Base-by-base conservation (phyloP, 1,140 invertebrate genomes). In the Rhopalosiphum maidis region DNA sequence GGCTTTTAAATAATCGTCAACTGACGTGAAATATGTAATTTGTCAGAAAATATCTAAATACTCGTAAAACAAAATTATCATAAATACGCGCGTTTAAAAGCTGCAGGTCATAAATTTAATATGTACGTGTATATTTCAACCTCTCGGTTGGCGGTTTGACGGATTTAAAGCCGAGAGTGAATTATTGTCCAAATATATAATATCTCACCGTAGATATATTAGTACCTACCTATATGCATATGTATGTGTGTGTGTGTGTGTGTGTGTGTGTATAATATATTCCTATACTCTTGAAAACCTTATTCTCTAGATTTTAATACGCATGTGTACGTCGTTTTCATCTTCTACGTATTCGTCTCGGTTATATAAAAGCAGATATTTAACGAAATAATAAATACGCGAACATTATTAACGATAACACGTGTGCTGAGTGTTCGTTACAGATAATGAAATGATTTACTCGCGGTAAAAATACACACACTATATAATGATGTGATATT, bases 61-160 rank as follows among this genome's bases (percentile, higher is more conserved):
- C 87, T 89, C 87, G 87, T 89, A 89, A 87, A 89, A 89, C 87
- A 89, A 89, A 89, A 89, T 89, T 89, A 89, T 89, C 48, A 54
- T 54, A 46, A 43, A 85, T 43, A 41, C 83, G 41, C 41, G 25
- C 86, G 86, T 46, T 88, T 48, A 48, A 88, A 88, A 48, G 86
- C 86, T 30, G 86, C 86, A 30, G 46, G 43, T 51, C 18, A 54
- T 89, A 54, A 21, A 54, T 88, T 48, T 48, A 89, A 37, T 51
- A 37, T 11, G n/a, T 54, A 89, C n/a, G n/a, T 35, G 23, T 88
- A 51, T 89, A 88, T 89, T 89, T 54, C 30, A 35, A 89, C 48
- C n/a, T 21, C 48, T 22, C 35, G n/a, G 51, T n/a, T 23, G 88
- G 48, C 35, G 35, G 51, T 55, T 37, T 89, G 88, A 89, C 88